These are phyloP conservation scores for Sesamia nonagrioides DNA, from an alignment of 1,140 invertebrate species.

Conservation along the genomic window DNA sequence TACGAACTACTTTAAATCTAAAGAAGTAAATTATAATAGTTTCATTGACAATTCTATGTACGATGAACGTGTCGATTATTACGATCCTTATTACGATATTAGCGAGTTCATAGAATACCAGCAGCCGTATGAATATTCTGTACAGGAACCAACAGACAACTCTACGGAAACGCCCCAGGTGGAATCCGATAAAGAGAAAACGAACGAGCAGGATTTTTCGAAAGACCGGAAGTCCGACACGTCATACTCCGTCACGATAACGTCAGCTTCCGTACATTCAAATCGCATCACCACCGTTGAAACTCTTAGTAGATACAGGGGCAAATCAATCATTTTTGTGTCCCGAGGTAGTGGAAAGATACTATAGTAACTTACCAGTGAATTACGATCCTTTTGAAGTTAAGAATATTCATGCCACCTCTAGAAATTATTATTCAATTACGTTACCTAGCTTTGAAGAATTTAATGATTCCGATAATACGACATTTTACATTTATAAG, in stretches of 20 bases:
- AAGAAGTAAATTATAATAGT: slow-evolving; percentile 54
- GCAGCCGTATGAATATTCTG: no score
- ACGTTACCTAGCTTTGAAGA: neutral
- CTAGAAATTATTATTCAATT: neutral
- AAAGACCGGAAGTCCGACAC: neutral
- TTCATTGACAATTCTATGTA: slow-evolving; percentile 15
- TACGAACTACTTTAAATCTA: no score
- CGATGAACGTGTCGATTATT: slow-evolving; percentile 15
- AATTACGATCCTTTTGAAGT: neutral
- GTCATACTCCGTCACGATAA: neutral
- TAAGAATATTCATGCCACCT: neutral
- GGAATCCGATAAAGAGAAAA: neutral
- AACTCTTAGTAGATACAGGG: neutral
- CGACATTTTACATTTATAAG: neutral
- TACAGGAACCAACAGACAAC: no score
- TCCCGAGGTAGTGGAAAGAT: neutral
- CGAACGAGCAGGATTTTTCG: neutral
- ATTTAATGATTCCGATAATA: neutral
- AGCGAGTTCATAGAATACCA: no score
- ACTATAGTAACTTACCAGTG: neutral
- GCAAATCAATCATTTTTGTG: neutral
- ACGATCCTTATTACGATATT: no score
- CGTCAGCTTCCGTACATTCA: neutral
- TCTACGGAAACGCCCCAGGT: neutral
- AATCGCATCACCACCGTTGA: no score